phyloP scores from a whole-genome alignment of 2,888 invertebrate genomes.

The Drosophila siamana region DNA sequence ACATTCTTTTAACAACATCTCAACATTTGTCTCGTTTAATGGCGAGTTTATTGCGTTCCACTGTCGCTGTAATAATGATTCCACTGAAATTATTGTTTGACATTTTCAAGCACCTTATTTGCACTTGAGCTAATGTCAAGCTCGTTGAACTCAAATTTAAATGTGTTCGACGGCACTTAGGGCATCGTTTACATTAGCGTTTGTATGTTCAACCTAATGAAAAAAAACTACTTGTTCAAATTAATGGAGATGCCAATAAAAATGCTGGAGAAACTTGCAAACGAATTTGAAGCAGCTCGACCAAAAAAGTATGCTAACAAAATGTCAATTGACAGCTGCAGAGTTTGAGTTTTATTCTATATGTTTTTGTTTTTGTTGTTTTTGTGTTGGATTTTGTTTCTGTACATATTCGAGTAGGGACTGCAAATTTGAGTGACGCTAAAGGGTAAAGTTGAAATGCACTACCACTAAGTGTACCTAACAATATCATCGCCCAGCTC shows the following conservation, averaged over 20 bases:
- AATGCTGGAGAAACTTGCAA: background rate
- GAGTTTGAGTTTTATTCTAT: background rate
- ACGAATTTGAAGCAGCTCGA: background rate
- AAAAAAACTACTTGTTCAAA: no score
- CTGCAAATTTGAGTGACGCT: conserved; percentile 1
- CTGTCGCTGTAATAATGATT: background rate
- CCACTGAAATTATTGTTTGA: background rate
- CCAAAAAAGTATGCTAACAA: background rate
- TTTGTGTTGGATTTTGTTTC: no score
- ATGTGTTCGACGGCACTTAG: background rate
- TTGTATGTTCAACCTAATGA: no score
- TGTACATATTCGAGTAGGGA: background rate
- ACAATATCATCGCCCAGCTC: conserved; percentile 40
- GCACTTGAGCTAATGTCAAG: background rate
- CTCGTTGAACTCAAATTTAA: background rate
- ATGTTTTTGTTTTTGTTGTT: background rate
- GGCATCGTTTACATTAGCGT: no score
- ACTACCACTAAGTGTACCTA: conserved; percentile 23
- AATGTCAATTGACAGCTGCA: background rate
- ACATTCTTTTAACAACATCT: background rate
- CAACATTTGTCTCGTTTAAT: conserved; percentile 1
- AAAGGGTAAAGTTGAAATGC: background rate
- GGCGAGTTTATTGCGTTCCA: background rate
- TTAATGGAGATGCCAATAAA: background rate
- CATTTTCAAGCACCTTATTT: background rate